A percentile compares a stretch with the other conserved stretches of the same genome.
These are phyloP conservation scores for Cardiocondyla obscurior DNA, from an alignment of 1,140 invertebrate genomes.

Conservation along the genomic window DNA sequence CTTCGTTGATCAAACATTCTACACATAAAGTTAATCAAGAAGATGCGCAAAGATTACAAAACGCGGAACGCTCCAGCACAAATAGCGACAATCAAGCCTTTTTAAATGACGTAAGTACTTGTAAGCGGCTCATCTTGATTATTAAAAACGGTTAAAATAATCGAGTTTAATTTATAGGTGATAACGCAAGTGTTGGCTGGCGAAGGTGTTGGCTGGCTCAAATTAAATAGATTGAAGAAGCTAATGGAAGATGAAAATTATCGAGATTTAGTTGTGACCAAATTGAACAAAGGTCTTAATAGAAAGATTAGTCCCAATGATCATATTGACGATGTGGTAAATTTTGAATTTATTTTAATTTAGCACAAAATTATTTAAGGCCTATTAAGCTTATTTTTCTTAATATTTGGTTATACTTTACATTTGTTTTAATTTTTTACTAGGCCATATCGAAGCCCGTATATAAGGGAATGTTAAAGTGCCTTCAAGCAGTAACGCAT, in stretches of 20 bases:
- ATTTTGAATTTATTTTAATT: slow-evolving; percentile 74
- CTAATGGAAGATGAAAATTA: slow-evolving; percentile 99
- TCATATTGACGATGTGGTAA: slow-evolving; percentile 98
- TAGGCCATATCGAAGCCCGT: slow-evolving; percentile 94
- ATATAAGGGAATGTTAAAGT: slow-evolving; percentile 98
- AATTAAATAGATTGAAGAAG: slow-evolving; percentile 96
- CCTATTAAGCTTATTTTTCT: neutral
- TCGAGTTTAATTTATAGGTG: slow-evolving; percentile 85
- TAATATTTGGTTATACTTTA: slow-evolving; percentile 3
- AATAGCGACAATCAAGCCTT: slow-evolving; percentile 95
- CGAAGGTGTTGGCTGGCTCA: slow-evolving; percentile 98
- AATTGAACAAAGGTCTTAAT: slow-evolving; percentile 97
- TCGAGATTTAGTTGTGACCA: slow-evolving; percentile 96
- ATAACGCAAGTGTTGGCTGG: slow-evolving; percentile 96
- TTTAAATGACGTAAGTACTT: slow-evolving; percentile 89
- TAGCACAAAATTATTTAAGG: neutral
- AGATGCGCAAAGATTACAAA: slow-evolving; percentile 87
- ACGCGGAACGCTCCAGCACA: slow-evolving; percentile 88
- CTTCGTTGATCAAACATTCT: slow-evolving; percentile 94
- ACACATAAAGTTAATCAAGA: slow-evolving; percentile 87
- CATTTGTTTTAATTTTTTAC: slow-evolving; percentile 61
- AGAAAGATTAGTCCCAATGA: slow-evolving; percentile 97
- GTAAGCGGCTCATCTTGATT: slow-evolving; percentile 24
- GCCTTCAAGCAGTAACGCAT: slow-evolving; percentile 93
- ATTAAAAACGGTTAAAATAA: neutral